These are phyloP conservation scores for Gymnarchus niloticus DNA, from an alignment of 2,113 vertebrate genomes.

Conservation along the genomic window DNA sequence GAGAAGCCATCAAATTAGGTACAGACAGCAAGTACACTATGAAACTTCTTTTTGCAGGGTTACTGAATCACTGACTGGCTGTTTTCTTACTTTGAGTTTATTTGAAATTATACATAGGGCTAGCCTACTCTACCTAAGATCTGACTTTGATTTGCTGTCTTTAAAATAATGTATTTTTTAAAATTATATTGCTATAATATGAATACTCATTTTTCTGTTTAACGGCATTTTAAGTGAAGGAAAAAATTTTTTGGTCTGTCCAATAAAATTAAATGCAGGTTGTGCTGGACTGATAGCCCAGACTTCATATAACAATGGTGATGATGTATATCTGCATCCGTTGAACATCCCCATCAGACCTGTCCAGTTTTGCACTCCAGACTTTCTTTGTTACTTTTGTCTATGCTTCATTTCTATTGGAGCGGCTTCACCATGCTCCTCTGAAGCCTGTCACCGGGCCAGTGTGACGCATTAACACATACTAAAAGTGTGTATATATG, in stretches of 20 bases:
- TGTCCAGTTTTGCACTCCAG: conserved; percentile 19
- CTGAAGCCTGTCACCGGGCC: conserved; percentile 21
- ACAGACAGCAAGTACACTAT: conserved; percentile 29
- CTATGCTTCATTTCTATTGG: conserved; percentile 32
- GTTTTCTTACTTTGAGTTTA: not conserved
- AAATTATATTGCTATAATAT: not conserved
- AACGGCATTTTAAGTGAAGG: not conserved
- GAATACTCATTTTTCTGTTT: not conserved
- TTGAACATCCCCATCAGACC: not conserved
- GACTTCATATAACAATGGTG: not conserved
- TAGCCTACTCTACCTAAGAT: not conserved
- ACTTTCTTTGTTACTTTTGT: conserved; percentile 37
- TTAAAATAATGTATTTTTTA: not conserved
- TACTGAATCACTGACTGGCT: not conserved
- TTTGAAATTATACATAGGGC: not conserved
- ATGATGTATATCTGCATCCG: not conserved
- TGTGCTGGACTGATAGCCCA: no score
- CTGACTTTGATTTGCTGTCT: not conserved
- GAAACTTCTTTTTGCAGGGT: not conserved
- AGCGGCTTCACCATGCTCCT: conserved; percentile 32
- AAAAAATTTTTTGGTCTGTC: not conserved
- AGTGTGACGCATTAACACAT: conserved; percentile 33
- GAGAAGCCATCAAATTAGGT: conserved; percentile 89
- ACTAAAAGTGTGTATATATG: conserved; percentile 39
- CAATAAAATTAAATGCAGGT: not conserved